Percentiles rank a stretch among this genome's conserved stretches.
phyloP scores from a whole-genome alignment of 2,888 invertebrate species.

The Meteorus cinctellus region DNA sequence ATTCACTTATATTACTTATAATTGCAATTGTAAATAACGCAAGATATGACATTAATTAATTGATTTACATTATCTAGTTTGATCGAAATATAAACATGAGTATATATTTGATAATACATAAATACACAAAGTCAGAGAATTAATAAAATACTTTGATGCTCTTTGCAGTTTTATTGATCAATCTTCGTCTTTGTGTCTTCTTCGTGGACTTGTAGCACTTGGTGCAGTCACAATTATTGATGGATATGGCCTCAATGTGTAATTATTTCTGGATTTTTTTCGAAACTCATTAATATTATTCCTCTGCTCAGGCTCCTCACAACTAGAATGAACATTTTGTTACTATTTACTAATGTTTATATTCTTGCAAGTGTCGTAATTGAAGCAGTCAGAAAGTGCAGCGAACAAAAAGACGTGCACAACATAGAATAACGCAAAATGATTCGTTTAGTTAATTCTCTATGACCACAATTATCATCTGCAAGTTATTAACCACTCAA shows the following conservation, averaged over 20 bases:
- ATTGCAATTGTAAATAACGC: not conserved
- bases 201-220: constrained; percentile 58
- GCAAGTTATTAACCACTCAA: too few relatives aligned
- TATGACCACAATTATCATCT: too few relatives aligned
- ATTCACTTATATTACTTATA: not conserved
- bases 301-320: too few relatives aligned
- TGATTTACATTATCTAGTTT: not conserved
- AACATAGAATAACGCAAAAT: too few relatives aligned
- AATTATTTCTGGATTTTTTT: too few relatives aligned
- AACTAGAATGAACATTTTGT: too few relatives aligned
- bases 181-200: constrained; percentile 67
- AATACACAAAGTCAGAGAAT: not conserved
- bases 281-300: too few relatives aligned
- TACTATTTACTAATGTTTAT: too few relatives aligned
- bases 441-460: too few relatives aligned
- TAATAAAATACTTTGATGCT: not conserved
- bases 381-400: too few relatives aligned
- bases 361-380: not conserved
- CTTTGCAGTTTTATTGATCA: constrained; percentile 49
- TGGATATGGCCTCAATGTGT: too few relatives aligned
- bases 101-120: not conserved
- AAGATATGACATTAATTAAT: not conserved
- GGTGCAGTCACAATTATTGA: constrained; percentile 24
- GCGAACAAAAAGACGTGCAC: too few relatives aligned
- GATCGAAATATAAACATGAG: not conserved